Evolutionary conservation across 2,113 vertebrate species (phyloP).

Genomic region (Gymnarchus niloticus): DNA sequence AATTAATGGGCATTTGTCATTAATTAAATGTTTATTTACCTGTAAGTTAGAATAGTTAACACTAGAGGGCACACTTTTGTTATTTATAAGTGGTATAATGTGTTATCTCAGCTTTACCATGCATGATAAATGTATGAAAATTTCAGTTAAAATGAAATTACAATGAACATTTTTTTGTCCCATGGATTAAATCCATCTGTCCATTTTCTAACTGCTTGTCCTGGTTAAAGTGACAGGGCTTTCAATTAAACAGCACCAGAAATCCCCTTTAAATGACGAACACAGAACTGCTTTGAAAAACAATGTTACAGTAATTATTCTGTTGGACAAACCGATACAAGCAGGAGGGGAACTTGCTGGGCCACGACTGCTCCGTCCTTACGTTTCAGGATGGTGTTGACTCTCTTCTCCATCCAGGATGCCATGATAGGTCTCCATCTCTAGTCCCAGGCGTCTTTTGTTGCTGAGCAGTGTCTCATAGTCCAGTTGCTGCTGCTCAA

Average conservation of each 20-base stretch:
- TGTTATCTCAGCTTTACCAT: not conserved
- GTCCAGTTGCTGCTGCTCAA: slow-evolving; percentile 74
- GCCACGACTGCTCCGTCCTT: slow-evolving; percentile 28
- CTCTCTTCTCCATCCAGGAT: slow-evolving; percentile 83
- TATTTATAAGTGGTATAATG: not conserved
- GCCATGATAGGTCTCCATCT: slow-evolving; percentile 75
- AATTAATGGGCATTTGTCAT: not conserved
- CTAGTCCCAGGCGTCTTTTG: slow-evolving; percentile 76
- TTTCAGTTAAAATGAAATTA: not conserved
- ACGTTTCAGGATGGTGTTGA: slow-evolving; percentile 53
- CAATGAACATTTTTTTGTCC: not conserved
- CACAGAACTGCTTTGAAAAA: no score
- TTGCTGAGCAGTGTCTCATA: slow-evolving; percentile 69
- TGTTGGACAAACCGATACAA: not conserved
- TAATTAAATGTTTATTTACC: not conserved
- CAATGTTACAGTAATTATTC: not conserved
- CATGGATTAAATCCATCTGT: not conserved
- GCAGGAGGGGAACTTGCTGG: not conserved
- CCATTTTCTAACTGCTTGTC: no score
- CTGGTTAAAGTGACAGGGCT: no score
- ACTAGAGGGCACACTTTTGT: not conserved
- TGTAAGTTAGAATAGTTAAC: not conserved
- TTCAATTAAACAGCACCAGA: no score
- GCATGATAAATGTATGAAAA: not conserved
- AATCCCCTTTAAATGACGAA: not conserved